Evolutionary conservation across 2,113 vertebrate species (phyloP).

Genomic region (Sebastes schlegelii): DNA sequence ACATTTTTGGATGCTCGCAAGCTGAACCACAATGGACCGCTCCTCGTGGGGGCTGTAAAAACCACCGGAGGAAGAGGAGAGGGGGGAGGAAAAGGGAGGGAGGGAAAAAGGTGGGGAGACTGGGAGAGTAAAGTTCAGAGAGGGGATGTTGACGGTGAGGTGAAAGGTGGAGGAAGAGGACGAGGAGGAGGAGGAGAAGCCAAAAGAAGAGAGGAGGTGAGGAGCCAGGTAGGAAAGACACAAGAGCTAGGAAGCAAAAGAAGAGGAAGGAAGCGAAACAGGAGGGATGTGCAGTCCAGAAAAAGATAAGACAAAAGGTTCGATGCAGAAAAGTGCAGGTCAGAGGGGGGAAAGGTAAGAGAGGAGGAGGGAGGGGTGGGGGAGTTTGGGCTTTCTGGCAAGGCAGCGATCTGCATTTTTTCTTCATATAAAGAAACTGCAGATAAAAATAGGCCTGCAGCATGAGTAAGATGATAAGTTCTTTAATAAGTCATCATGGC

Average conservation of each 20-base stretch:
- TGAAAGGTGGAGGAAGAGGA: conserved; percentile 73
- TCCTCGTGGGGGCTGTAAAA: conserved; percentile 81
- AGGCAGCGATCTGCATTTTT: conserved; percentile 9
- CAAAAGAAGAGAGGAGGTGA: conserved; percentile 61
- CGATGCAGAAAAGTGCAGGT: conserved; percentile 36
- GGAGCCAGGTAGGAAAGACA: conserved; percentile 69
- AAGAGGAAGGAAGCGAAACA: conserved; percentile 58
- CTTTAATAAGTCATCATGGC: conserved; percentile 16
- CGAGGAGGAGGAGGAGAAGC: conserved; percentile 57
- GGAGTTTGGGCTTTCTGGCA: conserved; percentile 26
- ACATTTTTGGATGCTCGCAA: conserved; percentile 72
- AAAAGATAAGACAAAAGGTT: conserved; percentile 51
- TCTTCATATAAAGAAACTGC: not conserved
- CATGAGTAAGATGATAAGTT: not conserved
- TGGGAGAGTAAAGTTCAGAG: conserved; percentile 66
- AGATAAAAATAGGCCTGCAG: not conserved
- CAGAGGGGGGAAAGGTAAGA: conserved; percentile 17
- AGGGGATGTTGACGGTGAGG: conserved; percentile 64
- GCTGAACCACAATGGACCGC: conserved; percentile 79
- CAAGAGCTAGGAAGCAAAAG: conserved; percentile 40
- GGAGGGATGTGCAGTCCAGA: conserved; percentile 6
- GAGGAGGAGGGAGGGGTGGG: not conserved
- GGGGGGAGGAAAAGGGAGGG: conserved; percentile 52
- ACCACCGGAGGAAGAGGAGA: conserved; percentile 71
- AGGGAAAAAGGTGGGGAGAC: conserved; percentile 56